Conservation (phyloP, 37 sponge, comb jelly and placozoan species). For the Cladorhizidae sp. region DNA sequence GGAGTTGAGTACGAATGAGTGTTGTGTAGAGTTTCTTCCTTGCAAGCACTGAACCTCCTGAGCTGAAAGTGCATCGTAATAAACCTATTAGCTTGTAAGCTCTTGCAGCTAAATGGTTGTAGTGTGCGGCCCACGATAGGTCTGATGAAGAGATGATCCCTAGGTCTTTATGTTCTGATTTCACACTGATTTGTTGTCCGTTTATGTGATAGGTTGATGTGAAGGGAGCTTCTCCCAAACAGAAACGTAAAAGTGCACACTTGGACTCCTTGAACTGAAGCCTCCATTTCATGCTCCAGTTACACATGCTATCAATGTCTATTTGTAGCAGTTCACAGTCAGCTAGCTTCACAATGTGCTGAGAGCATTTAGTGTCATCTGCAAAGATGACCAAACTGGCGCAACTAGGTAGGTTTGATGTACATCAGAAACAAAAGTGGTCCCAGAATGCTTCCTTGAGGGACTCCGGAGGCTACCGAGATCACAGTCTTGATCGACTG, state of each 20-base stretch:
- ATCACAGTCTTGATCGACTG: background rate
- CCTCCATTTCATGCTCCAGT: background rate
- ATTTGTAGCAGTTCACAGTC: background rate
- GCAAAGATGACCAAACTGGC: constrained; percentile 11
- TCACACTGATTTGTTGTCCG: no score
- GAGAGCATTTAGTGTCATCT: constrained; percentile 24
- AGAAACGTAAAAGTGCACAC: background rate
- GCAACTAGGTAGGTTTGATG: background rate
- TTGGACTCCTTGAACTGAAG: background rate
- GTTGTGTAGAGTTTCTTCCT: no score
- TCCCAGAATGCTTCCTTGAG: constrained; percentile 48
- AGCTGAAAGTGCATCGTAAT: no score
- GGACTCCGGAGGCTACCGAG: constrained; percentile 32
- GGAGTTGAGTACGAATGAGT: no score
- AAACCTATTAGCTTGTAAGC: no score
- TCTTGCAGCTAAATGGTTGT: no score
- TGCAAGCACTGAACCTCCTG: no score
- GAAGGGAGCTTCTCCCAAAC: background rate
- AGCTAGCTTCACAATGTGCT: background rate
- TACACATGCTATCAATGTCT: background rate
- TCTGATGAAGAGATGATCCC: no score
- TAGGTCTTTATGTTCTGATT: no score
- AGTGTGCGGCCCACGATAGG: no score
- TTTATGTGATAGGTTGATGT: no score
- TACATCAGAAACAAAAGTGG: constrained; percentile 2